These are phyloP conservation scores for Synergus gifuensis DNA, from an alignment of 2,888 invertebrate species.

Conservation along the genomic window DNA sequence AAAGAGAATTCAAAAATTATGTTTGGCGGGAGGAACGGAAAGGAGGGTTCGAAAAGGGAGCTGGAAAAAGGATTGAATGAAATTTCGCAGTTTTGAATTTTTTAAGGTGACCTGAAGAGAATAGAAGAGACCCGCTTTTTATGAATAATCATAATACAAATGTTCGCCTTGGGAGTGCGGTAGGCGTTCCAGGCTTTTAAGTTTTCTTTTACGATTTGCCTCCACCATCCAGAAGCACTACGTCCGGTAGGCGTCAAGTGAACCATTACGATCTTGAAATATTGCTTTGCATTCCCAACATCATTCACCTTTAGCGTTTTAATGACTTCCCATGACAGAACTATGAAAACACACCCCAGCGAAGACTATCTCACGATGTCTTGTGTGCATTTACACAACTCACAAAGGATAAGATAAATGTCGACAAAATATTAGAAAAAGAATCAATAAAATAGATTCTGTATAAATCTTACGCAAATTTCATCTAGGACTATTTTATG, in stretches of 20 bases:
- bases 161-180: constrained; percentile 52
- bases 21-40: no score
- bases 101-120: not conserved
- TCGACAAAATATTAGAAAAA: no score
- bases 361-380: no score
- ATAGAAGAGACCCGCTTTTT: constrained; percentile 51
- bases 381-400: no score
- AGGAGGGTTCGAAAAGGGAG: no score
- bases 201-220: constrained; percentile 61
- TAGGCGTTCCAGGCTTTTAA: constrained; percentile 61
- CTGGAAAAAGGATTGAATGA: no score
- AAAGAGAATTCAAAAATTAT: no score
- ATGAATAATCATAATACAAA: constrained; percentile 66
- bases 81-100: no score
- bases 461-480: no score
- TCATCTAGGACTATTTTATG: no score
- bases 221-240: constrained; percentile 61
- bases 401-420: no score
- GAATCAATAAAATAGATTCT: no score
- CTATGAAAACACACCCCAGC: constrained; percentile 17
- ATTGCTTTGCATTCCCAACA: constrained; percentile 31
- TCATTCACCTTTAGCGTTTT: constrained; percentile 56
- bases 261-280: constrained; percentile 60
- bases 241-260: constrained; percentile 65
- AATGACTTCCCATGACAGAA: constrained; percentile 63